phyloP scores from a whole-genome alignment of 2,113 vertebrate genomes.

The Neoarius graeffei region DNA sequence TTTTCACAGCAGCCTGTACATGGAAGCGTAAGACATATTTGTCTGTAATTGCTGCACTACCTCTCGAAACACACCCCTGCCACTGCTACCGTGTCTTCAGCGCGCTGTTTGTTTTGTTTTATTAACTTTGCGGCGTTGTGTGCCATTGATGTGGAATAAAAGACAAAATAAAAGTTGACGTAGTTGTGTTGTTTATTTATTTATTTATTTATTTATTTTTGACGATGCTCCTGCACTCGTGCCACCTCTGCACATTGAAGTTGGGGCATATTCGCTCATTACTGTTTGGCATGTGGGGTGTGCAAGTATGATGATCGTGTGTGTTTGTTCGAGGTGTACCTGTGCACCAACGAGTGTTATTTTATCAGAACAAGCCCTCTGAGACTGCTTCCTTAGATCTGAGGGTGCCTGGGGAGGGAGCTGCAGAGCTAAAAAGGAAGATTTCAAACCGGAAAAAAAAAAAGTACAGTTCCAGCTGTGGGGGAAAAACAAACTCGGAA shows the following conservation, averaged over 20 bases:
- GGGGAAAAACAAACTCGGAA: slow-evolving; percentile 72
- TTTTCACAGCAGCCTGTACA: slow-evolving; percentile 51
- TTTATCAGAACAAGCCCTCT: slow-evolving; percentile 78
- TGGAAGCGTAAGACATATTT: slow-evolving; percentile 61
- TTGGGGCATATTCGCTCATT: slow-evolving; percentile 60
- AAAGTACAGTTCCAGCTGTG: slow-evolving; percentile 66
- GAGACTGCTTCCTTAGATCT: slow-evolving; percentile 77
- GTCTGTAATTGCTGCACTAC: slow-evolving; percentile 76
- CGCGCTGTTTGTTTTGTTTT: slow-evolving; percentile 69
- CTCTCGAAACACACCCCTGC: slow-evolving; percentile 65
- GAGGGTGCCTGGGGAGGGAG: slow-evolving; percentile 74
- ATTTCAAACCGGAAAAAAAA: slow-evolving; percentile 70
- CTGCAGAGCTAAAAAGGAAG: slow-evolving; percentile 72
- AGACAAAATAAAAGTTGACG: slow-evolving; percentile 78
- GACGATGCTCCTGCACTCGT: slow-evolving; percentile 45
- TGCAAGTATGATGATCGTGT: slow-evolving; percentile 57
- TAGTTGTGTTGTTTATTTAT: slow-evolving; percentile 60
- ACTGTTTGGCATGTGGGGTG: slow-evolving; percentile 47
- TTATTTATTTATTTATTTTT: slow-evolving; percentile 48
- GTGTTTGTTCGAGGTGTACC: slow-evolving; percentile 63
- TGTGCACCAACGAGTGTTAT: slow-evolving; percentile 71
- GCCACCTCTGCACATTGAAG: slow-evolving; percentile 54
- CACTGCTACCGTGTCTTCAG: slow-evolving; percentile 39
- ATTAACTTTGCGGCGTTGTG: slow-evolving; percentile 68
- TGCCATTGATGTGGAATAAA: slow-evolving; percentile 77